A percentile compares a stretch with the other conserved stretches of the same genome.
These are phyloP conservation scores for Neolamprologus caudopunctatus DNA, from an alignment of 2,113 vertebrate genomes.

Conservation along the genomic window DNA sequence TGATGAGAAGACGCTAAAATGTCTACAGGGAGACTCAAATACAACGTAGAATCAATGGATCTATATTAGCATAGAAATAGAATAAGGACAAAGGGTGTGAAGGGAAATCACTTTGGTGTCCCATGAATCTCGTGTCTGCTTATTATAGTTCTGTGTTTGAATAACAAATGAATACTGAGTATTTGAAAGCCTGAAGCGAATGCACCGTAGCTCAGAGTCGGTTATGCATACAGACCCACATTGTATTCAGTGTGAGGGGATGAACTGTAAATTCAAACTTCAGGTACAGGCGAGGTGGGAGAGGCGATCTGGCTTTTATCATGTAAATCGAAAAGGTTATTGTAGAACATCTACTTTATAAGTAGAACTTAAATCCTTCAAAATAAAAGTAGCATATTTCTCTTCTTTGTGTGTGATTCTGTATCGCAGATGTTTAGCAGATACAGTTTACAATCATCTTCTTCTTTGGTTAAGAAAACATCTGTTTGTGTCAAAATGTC, in stretches of 20 bases:
- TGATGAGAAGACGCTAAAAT: constrained; percentile 64
- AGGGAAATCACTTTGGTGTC: background rate
- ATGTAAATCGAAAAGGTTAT: constrained; percentile 73
- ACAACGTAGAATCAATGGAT: background rate
- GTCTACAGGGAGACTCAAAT: constrained; percentile 47
- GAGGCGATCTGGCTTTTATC: background rate
- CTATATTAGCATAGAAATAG: background rate
- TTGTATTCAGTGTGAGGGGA: background rate
- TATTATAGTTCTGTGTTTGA: background rate
- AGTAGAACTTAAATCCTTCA: constrained; percentile 53
- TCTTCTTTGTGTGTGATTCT: background rate
- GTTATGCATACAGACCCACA: background rate
- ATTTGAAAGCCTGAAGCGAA: constrained; percentile 44
- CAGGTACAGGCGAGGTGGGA: background rate
- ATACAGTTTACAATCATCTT: background rate
- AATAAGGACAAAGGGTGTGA: background rate
- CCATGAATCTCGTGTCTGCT: background rate
- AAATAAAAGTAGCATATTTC: background rate
- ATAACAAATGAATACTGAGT: constrained; percentile 67
- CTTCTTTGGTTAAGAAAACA: background rate
- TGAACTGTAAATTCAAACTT: background rate
- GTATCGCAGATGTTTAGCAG: background rate
- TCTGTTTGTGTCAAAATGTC: constrained; percentile 1
- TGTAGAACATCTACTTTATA: constrained; percentile 68
- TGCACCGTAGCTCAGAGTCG: background rate